Base-by-base conservation (phyloP, 1,140 invertebrate species). In the Leptopilina boulardi region DNA sequence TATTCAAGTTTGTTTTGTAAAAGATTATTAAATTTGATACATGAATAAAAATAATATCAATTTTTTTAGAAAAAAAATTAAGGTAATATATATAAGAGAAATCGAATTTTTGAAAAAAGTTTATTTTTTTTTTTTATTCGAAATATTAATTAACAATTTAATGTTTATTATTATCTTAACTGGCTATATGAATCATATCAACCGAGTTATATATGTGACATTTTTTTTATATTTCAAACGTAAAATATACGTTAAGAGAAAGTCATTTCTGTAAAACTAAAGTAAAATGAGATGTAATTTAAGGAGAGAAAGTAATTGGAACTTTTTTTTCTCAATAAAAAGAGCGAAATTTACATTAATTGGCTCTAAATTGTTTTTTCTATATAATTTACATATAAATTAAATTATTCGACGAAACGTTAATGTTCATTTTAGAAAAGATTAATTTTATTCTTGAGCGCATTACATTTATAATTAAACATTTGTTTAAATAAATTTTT, bases 261-360 rank as follows among this genome's bases (percentile, higher is more conserved):
- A 34, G 21, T 34, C 8, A 19, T 18, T 54, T 21, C 8, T 30
- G 3, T 6, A 4, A n/a, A n/a, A n/a, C n/a, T n/a, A n/a, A n/a
- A n/a, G n/a, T n/a, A n/a, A n/a, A n/a, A n/a, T n/a, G n/a, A n/a
- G n/a, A n/a, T n/a, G 8, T 2, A 73, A 59, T 13, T 59, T 44
- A 73, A 18, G 42, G 41, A 73, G 42, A 44, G 34, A 73, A 73
- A 44, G 71, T 47, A 73, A 26, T 47, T 15, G 44, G 23, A n/a
- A 30, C 9, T 8, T n/a, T 73, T 23, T 18, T 73, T 9, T 51
- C 21, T 44, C 6, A 51, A 51, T 51, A 18, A 51, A 15, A 47
- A 47, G 3, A 10, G n/a, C 11, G n/a, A 15, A 47, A 47, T n/a
- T 2, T 15, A 15, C 42, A 47, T 51, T 51, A 51, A 51, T 51